These are phyloP conservation scores for Colletes gigas DNA, from an alignment of 1,140 invertebrate species.

Conservation along the genomic window DNA sequence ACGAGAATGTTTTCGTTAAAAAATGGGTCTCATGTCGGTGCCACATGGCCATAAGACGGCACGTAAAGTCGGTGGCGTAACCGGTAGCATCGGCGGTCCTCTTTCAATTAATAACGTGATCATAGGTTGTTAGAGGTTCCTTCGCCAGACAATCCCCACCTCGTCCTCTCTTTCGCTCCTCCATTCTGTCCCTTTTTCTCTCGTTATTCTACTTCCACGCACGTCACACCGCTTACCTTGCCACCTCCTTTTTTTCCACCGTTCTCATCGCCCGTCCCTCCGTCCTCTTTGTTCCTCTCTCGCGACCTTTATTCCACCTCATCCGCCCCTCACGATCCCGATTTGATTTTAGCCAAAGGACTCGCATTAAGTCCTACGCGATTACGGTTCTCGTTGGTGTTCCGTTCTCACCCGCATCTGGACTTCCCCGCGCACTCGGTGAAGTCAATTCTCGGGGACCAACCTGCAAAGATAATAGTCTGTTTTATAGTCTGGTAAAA, in stretches of 20 bases:
- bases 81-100: constrained; percentile 77
- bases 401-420: too few species aligned
- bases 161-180: constrained; percentile 33
- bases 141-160: constrained; percentile 68
- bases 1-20: constrained; percentile 63
- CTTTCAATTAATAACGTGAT: constrained; percentile 81
- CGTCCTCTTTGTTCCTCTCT: background rate
- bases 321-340: background rate
- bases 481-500: too few species aligned
- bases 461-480: too few species aligned
- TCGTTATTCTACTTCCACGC: constrained; percentile 61
- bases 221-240: constrained; percentile 63
- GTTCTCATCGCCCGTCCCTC: constrained; percentile 56
- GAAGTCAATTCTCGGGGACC: background rate
- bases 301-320: background rate
- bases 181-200: constrained; percentile 48
- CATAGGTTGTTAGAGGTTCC: constrained; percentile 76
- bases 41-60: constrained; percentile 61
- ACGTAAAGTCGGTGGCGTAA: constrained; percentile 71
- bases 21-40: constrained; percentile 60
- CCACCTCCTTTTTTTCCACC: constrained; percentile 55
- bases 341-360: background rate
- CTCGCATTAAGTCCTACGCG: background rate
- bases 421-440: background rate
- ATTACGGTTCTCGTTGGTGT: background rate